Conservation (phyloP, 1,140 invertebrate genomes). For the Coenobita brevimanus region DNA sequence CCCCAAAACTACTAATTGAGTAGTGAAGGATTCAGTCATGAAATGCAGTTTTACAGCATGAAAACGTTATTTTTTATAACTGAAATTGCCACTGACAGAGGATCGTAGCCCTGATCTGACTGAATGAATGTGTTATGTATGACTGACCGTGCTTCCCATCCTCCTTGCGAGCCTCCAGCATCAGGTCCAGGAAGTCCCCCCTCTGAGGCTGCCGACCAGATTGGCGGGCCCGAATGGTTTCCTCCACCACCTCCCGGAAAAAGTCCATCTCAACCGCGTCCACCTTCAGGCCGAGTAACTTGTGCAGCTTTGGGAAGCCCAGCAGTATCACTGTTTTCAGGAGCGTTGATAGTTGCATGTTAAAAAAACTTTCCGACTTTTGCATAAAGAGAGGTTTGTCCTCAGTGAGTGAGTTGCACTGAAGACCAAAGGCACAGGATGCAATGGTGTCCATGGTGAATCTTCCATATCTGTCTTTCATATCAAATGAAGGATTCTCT, state of each 20-base stretch:
- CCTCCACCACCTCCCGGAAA: slow-evolving; percentile 6
- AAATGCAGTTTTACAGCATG: no score
- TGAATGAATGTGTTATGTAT: no score
- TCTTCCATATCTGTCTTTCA: slow-evolving; percentile 69
- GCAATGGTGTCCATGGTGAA: slow-evolving; percentile 76
- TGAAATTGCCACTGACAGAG: no score
- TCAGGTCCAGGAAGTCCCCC: slow-evolving; percentile 74
- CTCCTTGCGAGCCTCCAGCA: slow-evolving; percentile 73
- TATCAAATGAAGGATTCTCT: slow-evolving; percentile 13
- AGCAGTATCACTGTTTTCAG: background rate
- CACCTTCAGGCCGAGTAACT: background rate
- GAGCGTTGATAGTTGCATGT: background rate
- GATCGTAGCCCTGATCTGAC: no score
- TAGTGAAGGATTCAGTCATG: no score
- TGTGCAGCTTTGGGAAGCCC: background rate
- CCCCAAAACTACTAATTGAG: no score
- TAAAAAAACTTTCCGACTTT: slow-evolving; percentile 4
- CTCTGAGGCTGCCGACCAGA: background rate
- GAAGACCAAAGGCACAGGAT: slow-evolving; percentile 75
- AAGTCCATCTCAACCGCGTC: background rate
- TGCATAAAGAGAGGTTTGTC: slow-evolving; percentile 51
- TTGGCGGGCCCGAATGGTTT: slow-evolving; percentile 20
- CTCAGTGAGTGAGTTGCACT: slow-evolving; percentile 69
- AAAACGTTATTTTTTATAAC: no score
- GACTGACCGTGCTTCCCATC: slow-evolving; percentile 69